Base-by-base conservation (phyloP, 1,140 invertebrate species). In the Scaptomyza graminum region DNA sequence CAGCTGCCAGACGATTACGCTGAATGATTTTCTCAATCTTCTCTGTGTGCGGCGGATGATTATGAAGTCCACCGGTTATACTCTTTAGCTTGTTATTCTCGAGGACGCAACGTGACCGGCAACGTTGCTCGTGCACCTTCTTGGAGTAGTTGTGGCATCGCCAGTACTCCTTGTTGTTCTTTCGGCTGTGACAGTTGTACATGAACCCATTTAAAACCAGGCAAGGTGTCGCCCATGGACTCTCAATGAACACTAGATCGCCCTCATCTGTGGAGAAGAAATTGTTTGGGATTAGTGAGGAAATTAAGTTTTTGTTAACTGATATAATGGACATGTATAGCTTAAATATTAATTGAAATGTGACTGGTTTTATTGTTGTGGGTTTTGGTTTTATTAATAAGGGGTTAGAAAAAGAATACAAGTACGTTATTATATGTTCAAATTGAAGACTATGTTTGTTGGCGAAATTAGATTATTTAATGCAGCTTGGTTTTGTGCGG, bases 131-230 rank as follows among this genome's bases (percentile, higher is more conserved):
- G 47, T 89, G 78, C 18, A 73, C 62, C 49, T 91, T 90, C 47
- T 92, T 92, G 0, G 91, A 92, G 52, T 92, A 92, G 56, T 92
- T 92, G 63, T 92, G 91, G 25, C 91, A 92, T 18, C 91, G 85
- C 90, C 91, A 92, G 15, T 92, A 92, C 50, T 89, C 85, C 50
- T 92, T 92, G 54, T 83, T 87, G 57, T 74, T 90, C 41, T 91
- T 91, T 0, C 78, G 74, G n/a, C 91, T 92, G 47, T 92, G 91
- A 22, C 91, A 91, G 57, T 92, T 92, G 72, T 92, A 92, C 80
- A 92, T 89, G 46, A 63, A 92, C 12, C 79, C 76, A 49, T 92
- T 90, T 0, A 92, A 63, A 16, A 92, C 85, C 37, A 92, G 68
- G 8, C 91, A 92, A 0, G 90, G 90, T 44, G 91, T 92, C 16